A percentile compares a stretch with the other conserved stretches of the same genome.
Evolutionary conservation across 2,797 vertebrate species (phyloP).

Genomic region (Cichlasoma orientale): DNA sequence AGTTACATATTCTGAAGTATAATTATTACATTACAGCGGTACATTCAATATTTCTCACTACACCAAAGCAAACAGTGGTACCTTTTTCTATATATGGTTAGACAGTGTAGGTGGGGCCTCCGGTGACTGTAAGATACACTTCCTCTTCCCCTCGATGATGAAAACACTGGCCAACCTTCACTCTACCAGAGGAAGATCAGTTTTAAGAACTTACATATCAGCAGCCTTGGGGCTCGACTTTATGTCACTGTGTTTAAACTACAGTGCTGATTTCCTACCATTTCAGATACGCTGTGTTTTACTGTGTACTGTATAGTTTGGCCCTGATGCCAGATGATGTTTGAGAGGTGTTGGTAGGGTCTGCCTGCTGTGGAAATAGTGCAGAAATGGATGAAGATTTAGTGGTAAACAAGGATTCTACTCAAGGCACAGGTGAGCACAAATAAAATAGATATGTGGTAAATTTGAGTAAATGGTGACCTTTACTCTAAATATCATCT

Average conservation of each 20-base stretch:
- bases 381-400: conserved; percentile 71
- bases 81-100: conserved; percentile 48
- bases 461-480: neutral
- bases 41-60: neutral
- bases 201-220: conserved; percentile 47
- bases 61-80: neutral
- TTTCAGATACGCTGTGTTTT: neutral
- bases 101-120: conserved; percentile 72
- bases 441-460: neutral
- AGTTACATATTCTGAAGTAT: neutral
- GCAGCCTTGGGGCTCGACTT: conserved; percentile 33
- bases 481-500: neutral
- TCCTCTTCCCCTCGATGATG: conserved; percentile 76
- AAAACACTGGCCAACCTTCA: conserved; percentile 76
- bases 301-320: neutral
- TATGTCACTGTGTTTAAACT: conserved; percentile 23
- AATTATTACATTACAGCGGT: neutral
- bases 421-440: conserved; percentile 66
- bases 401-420: conserved; percentile 47
- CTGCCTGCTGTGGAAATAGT: conserved; percentile 6
- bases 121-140: conserved; percentile 71
- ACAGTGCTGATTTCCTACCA: conserved; percentile 22
- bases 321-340: conserved; percentile 39
- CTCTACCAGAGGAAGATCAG: conserved; percentile 65
- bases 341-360: conserved; percentile 27